A percentile compares a stretch with the other conserved stretches of the same genome.
Evolutionary conservation across 2,888 invertebrate species (phyloP).

Genomic region (Zygothrica quintamaculata): DNA sequence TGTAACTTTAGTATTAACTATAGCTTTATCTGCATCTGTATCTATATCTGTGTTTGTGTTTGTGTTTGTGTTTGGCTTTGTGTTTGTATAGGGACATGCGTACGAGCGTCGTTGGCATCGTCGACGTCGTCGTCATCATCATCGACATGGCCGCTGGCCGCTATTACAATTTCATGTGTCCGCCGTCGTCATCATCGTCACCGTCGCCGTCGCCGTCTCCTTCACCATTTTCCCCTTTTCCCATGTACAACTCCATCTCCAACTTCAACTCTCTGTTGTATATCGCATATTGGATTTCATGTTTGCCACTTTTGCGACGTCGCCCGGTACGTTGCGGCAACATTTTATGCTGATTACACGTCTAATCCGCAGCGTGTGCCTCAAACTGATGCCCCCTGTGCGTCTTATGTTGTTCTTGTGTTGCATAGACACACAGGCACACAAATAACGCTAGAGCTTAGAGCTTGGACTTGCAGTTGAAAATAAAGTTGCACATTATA

Average conservation of each 20-base stretch:
- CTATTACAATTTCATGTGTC: constrained; percentile 61
- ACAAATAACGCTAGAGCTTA: constrained; percentile 17
- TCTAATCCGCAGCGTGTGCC: constrained; percentile 78
- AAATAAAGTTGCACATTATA: background rate
- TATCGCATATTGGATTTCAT: constrained; percentile 76
- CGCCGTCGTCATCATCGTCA: constrained; percentile 15
- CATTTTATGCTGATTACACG: constrained; percentile 79
- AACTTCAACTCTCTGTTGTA: constrained; percentile 14
- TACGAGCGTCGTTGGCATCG: constrained; percentile 55
- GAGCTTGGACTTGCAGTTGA: constrained; percentile 19
- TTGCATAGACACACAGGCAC: too few relatives aligned
- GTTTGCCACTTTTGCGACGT: constrained; percentile 68
- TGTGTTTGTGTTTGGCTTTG: background rate
- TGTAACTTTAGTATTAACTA: constrained; percentile 4
- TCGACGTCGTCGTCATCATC: constrained; percentile 45
- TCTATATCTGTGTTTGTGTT: constrained; percentile 9
- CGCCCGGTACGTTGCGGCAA: constrained; percentile 41
- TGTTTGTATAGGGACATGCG: constrained; percentile 74
- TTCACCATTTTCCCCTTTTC: background rate
- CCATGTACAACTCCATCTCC: background rate
- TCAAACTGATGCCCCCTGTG: constrained; percentile 34
- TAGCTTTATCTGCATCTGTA: constrained; percentile 16
- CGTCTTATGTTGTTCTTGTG: background rate
- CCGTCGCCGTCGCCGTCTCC: background rate
- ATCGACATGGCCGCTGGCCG: constrained; percentile 46